phyloP scores from a whole-genome alignment of 2,113 vertebrate species.

The Piaya cayana region DNA sequence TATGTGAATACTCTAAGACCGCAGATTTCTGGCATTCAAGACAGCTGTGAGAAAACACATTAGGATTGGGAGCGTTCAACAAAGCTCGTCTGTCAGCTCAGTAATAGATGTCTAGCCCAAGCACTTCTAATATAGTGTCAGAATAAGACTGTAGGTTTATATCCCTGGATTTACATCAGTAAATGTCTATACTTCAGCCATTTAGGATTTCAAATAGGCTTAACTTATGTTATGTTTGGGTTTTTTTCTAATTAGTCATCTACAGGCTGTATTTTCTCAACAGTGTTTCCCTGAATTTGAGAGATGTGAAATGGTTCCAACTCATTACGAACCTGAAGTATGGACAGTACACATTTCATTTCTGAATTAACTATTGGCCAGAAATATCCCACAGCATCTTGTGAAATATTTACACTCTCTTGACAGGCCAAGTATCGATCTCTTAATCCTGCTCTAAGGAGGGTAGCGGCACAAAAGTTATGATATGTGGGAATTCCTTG shows the following conservation, averaged over 20 bases:
- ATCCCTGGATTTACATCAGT: neutral
- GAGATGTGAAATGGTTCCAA: neutral
- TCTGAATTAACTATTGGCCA: neutral
- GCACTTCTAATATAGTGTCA: neutral
- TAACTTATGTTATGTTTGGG: neutral
- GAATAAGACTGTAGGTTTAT: neutral
- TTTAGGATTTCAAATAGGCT: neutral
- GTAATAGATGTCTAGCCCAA: neutral
- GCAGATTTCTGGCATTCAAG: neutral
- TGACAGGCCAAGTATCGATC: neutral
- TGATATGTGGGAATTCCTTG: neutral
- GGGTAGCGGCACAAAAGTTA: neutral
- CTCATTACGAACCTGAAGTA: neutral
- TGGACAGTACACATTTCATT: neutral
- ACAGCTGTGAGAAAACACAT: constrained; percentile 7
- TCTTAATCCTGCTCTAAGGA: constrained; percentile 35
- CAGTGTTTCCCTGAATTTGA: neutral
- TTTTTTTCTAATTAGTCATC: neutral
- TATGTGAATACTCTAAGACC: neutral
- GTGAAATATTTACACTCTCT: neutral
- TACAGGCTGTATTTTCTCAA: neutral
- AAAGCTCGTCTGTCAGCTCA: constrained; percentile 28
- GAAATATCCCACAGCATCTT: neutral
- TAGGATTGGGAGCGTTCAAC: neutral
- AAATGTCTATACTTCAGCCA: neutral